Conservation (phyloP, 1,140 invertebrate species). For the Hylyphantes graminicola region DNA sequence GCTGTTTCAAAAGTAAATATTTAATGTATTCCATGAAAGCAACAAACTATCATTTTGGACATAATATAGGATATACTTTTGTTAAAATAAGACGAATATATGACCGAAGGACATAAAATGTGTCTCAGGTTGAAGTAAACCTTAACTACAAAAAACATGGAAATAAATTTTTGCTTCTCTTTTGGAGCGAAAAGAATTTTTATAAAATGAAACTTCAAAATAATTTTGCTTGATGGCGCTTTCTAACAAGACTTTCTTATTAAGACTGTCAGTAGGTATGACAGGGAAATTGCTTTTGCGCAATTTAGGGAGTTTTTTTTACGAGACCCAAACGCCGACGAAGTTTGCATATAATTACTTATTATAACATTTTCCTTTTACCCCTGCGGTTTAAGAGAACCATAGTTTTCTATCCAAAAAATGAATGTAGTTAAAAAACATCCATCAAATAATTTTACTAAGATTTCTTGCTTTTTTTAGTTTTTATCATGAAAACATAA, state of each 20-base stretch:
- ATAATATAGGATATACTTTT: not conserved
- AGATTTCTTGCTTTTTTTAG: too few relatives aligned
- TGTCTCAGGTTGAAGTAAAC: slow-evolving; percentile 1
- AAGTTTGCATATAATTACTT: slow-evolving; percentile 6
- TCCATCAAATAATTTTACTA: too few relatives aligned
- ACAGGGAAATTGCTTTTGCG: slow-evolving; percentile 19
- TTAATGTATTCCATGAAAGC: not conserved
- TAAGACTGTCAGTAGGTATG: slow-evolving; percentile 6
- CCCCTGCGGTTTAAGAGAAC: not conserved
- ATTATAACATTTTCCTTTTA: slow-evolving; percentile 5
- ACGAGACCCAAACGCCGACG: not conserved
- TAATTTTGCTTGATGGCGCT: slow-evolving; percentile 21
- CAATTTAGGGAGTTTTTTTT: slow-evolving; percentile 12
- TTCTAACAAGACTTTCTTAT: slow-evolving; percentile 1
- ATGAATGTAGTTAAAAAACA: too few relatives aligned
- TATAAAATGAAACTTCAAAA: not conserved
- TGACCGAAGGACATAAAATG: slow-evolving; percentile 10
- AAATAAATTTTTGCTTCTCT: slow-evolving; percentile 7
- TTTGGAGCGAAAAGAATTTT: slow-evolving; percentile 5
- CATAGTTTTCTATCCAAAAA: not conserved
- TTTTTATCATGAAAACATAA: too few relatives aligned
- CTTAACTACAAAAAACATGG: not conserved
- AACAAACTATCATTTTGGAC: slow-evolving; percentile 1
- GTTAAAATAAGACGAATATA: not conserved
- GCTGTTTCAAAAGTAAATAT: too few relatives aligned